A percentile compares a stretch with the other conserved stretches of the same genome.
Evolutionary conservation across 2,888 invertebrate species (phyloP).

Genomic region (Synergus umbraculus): DNA sequence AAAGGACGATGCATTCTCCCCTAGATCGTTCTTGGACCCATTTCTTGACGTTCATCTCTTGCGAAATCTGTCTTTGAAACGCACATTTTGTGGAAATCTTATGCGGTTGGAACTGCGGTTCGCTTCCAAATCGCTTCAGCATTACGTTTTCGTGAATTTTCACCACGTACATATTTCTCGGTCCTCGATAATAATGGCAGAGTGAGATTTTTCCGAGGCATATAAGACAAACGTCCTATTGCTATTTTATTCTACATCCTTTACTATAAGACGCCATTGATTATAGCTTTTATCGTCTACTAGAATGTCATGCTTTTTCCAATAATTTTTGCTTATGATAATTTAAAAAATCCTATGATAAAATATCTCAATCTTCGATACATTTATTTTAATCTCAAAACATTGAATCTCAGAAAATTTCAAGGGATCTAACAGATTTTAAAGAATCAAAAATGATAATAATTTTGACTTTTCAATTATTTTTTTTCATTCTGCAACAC

Average conservation of each 20-base stretch:
- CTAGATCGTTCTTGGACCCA: slow-evolving; percentile 55
- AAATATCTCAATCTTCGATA: too few relatives aligned
- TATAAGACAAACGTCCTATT: slow-evolving; percentile 24
- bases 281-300: slow-evolving; percentile 13
- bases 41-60: slow-evolving; percentile 59
- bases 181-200: not conserved
- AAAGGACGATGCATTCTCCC: slow-evolving; percentile 60
- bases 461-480: too few relatives aligned
- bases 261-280: slow-evolving; percentile 4
- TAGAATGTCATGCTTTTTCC: too few relatives aligned
- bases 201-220: not conserved
- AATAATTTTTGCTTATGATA: too few relatives aligned
- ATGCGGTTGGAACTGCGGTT: not conserved
- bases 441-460: too few relatives aligned
- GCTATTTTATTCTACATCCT: slow-evolving; percentile 15
- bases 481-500: too few relatives aligned
- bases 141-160: slow-evolving; percentile 29
- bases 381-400: too few relatives aligned
- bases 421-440: too few relatives aligned
- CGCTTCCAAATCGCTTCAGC: slow-evolving; percentile 4
- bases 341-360: too few relatives aligned
- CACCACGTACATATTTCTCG: slow-evolving; percentile 34
- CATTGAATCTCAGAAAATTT: too few relatives aligned
- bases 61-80: slow-evolving; percentile 60
- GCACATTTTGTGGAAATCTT: slow-evolving; percentile 55